Evolutionary conservation across 2,888 invertebrate genomes (phyloP).

Genomic region (Melipona bicolor): DNA sequence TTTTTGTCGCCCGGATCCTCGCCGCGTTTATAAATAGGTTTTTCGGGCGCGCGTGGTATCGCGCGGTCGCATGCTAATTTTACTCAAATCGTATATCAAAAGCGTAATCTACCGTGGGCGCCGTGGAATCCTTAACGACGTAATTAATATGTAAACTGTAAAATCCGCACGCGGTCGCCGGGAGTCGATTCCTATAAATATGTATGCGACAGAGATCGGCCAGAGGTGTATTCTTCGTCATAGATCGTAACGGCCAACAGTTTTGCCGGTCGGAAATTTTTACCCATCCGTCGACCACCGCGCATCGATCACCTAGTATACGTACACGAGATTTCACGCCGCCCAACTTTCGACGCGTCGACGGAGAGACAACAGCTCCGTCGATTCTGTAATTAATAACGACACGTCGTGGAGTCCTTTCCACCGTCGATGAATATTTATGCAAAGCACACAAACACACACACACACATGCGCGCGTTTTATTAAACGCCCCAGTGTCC

Average conservation of each 20-base stretch:
- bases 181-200: constrained; percentile 76
- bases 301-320: neutral
- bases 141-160: constrained; percentile 81
- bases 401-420: neutral
- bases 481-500: too few relatives aligned
- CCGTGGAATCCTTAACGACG: constrained; percentile 72
- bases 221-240: constrained; percentile 53
- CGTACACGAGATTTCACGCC: neutral
- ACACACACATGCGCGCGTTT: too few relatives aligned
- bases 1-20: neutral
- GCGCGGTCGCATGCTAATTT: constrained; percentile 47
- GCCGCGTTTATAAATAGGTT: constrained; percentile 24
- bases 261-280: neutral
- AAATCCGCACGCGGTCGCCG: constrained; percentile 61
- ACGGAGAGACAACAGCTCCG: neutral
- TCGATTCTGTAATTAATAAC: constrained; percentile 24
- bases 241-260: constrained; percentile 19
- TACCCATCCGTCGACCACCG: neutral
- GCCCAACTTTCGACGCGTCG: neutral
- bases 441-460: neutral
- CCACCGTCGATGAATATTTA: constrained; percentile 36
- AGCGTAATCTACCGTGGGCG: constrained; percentile 53
- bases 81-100: constrained; percentile 56
- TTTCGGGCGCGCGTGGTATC: constrained; percentile 24
- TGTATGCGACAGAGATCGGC: constrained; percentile 76